Evolutionary conservation across 2,888 invertebrate genomes (phyloP).

Genomic region (Drosophila sordidapex): DNA sequence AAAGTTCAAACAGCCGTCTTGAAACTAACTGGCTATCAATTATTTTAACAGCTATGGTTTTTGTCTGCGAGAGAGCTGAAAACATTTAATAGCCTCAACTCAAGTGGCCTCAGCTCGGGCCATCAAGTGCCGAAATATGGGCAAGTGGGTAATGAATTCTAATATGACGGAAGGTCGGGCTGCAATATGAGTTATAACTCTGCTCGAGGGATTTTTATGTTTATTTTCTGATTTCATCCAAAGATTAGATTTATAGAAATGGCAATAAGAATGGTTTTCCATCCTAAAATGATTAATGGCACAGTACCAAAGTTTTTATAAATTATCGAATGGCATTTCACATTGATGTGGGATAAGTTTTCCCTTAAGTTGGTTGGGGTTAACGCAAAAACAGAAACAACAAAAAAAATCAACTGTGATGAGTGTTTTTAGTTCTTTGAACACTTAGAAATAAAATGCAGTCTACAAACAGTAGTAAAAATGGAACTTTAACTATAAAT

Average conservation of each 20-base stretch:
- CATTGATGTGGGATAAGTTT: conserved; percentile 1
- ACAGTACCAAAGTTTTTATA: background rate
- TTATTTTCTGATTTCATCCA: conserved; percentile 7
- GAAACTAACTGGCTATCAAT: conserved; percentile 77
- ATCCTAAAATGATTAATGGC: background rate
- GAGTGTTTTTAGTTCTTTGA: background rate
- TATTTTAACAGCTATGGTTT: conserved; percentile 76
- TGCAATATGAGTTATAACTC: conserved; percentile 36
- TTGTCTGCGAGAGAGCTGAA: conserved; percentile 35
- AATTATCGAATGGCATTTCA: conserved; percentile 8
- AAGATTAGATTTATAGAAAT: conserved; percentile 20
- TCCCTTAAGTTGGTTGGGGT: background rate
- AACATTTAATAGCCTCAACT: conserved; percentile 52
- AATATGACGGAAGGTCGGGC: conserved; percentile 57
- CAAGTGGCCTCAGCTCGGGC: conserved; percentile 39
- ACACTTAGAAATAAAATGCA: background rate
- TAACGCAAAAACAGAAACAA: background rate
- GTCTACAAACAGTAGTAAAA: background rate
- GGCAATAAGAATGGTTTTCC: conserved; percentile 10
- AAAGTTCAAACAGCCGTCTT: conserved; percentile 75
- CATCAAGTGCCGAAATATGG: conserved; percentile 59
- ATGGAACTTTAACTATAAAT: background rate
- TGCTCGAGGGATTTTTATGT: conserved; percentile 11
- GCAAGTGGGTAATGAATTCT: conserved; percentile 68
- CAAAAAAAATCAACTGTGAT: background rate